phyloP scores from a whole-genome alignment of 2,113 vertebrate genomes.

The Percopsis transmontana region DNA sequence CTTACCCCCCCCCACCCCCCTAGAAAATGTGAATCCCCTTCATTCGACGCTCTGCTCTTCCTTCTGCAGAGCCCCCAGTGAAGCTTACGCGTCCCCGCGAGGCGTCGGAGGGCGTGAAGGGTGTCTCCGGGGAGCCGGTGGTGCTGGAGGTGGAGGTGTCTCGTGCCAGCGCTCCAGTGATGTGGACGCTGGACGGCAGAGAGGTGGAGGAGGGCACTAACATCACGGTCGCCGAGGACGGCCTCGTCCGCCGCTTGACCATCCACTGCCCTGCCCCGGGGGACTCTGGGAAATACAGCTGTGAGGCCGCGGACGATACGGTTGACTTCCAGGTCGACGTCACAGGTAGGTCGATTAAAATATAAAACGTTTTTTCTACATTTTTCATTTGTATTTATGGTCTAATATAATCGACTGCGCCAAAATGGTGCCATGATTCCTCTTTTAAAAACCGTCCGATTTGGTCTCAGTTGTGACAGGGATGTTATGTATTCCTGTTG shows the following conservation, averaged over 20 bases:
- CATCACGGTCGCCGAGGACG: slow-evolving; percentile 58
- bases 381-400: neutral
- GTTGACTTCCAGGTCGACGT: slow-evolving; percentile 85
- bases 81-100: slow-evolving; percentile 49
- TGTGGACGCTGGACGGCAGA: slow-evolving; percentile 69
- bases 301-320: slow-evolving; percentile 68
- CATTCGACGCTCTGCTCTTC: neutral
- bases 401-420: neutral
- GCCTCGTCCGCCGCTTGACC: slow-evolving; percentile 66
- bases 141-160: slow-evolving; percentile 73
- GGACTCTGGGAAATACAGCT: slow-evolving; percentile 84
- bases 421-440: too few species aligned
- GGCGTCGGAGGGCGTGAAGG: slow-evolving; percentile 42
- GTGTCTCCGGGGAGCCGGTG: slow-evolving; percentile 61
- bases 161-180: slow-evolving; percentile 67
- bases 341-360: slow-evolving; percentile 75
- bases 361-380: too few species aligned
- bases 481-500: too few species aligned
- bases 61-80: slow-evolving; percentile 68
- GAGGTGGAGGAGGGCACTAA: slow-evolving; percentile 65
- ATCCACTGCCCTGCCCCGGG: slow-evolving; percentile 56
- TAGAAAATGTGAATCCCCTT: too few species aligned
- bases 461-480: neutral
- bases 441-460: neutral
- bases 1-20: too few species aligned